Percentiles rank a stretch among this genome's conserved stretches.
Evolutionary conservation across 2,113 vertebrate genomes (phyloP).

Genomic region (Heliornis fulica): DNA sequence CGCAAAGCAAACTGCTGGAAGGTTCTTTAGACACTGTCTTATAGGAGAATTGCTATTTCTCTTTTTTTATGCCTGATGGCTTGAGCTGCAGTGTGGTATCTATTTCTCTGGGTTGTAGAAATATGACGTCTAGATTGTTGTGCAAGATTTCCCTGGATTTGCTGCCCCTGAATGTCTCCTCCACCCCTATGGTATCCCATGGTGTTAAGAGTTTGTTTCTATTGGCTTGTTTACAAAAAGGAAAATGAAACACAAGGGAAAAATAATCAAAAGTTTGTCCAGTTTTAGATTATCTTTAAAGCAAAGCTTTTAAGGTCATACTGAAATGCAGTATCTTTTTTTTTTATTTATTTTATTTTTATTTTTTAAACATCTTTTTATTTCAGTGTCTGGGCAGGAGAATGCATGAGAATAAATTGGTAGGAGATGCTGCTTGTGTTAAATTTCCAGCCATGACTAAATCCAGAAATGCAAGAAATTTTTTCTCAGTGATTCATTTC

Average conservation of each 20-base stretch:
- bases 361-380: not conserved
- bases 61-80: fast-evolving
- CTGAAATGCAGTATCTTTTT: not conserved
- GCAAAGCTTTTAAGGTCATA: not conserved
- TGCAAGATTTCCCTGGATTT: not conserved
- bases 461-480: not conserved
- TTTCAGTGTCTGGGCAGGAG: not conserved
- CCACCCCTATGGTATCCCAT: fast-evolving
- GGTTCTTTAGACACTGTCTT: not conserved
- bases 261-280: not conserved
- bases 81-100: not conserved
- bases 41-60: not conserved
- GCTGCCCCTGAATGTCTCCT: not conserved
- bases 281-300: not conserved
- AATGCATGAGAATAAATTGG: not conserved
- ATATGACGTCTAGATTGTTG: not conserved
- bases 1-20: not conserved
- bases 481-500: not conserved
- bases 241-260: fast-evolving
- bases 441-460: not conserved
- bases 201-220: not conserved
- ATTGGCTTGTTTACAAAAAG: not conserved
- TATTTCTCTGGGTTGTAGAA: not conserved
- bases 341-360: too few species aligned
- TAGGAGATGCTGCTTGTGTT: not conserved